phyloP scores from a whole-genome alignment of 1,140 invertebrate species.

The Panagrolaimus sp. region DNA sequence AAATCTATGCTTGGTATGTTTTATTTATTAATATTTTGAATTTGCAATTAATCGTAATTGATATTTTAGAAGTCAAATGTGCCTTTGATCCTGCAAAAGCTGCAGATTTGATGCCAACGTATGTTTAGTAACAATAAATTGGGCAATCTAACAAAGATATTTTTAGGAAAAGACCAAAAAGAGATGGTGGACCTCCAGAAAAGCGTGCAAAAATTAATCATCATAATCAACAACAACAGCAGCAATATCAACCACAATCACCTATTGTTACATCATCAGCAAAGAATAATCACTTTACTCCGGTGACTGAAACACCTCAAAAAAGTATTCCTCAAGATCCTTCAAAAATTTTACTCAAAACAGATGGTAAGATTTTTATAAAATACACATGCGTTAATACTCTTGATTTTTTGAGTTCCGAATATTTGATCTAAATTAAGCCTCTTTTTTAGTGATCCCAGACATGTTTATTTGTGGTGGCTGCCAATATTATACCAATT shows the following conservation, averaged over 20 bases:
- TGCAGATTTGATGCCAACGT: too few relatives aligned
- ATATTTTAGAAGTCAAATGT: slow-evolving; percentile 7
- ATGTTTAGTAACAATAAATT: too few relatives aligned
- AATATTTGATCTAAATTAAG: too few relatives aligned
- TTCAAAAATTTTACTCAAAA: too few relatives aligned
- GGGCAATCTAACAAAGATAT: not conserved
- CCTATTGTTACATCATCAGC: too few relatives aligned
- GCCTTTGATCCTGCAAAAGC: not conserved
- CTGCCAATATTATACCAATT: not conserved
- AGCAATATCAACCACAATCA: too few relatives aligned
- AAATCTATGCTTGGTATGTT: not conserved
- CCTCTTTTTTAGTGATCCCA: not conserved
- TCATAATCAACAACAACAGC: not conserved
- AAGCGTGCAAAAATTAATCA: slow-evolving; percentile 3
- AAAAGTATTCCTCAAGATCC: too few relatives aligned
- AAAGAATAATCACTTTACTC: too few relatives aligned
- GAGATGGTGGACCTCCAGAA: not conserved
- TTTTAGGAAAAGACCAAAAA: slow-evolving; percentile 2
- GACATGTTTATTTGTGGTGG: slow-evolving; percentile 9
- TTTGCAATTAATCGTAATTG: not conserved
- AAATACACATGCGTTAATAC: too few relatives aligned
- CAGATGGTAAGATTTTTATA: too few relatives aligned
- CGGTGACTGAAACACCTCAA: too few relatives aligned
- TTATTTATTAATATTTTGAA: not conserved
- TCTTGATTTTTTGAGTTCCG: too few relatives aligned